A percentile compares a stretch with the other conserved stretches of the same genome.
Conservation (phyloP, 2,113 vertebrate genomes). For the Bolborhynchus lineola region DNA sequence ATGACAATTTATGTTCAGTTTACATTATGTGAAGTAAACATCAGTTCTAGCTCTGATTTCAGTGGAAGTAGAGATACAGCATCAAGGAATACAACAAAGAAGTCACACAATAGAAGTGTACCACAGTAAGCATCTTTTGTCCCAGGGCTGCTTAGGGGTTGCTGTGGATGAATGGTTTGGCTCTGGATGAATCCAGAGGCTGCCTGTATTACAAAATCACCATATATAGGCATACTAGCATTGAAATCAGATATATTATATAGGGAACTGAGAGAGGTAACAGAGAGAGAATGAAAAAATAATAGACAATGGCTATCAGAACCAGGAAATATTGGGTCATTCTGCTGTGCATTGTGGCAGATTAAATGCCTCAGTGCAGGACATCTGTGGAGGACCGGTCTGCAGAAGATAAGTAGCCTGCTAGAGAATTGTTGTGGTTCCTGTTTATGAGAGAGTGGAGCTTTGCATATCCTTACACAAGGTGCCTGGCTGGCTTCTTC, state of each 20-base stretch:
- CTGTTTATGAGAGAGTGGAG: neutral
- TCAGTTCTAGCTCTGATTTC: neutral
- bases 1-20: neutral
- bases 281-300: neutral
- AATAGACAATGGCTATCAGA: neutral
- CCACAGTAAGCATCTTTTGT: neutral
- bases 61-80: neutral
- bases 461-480: neutral
- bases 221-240: neutral
- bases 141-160: neutral
- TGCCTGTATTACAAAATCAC: neutral
- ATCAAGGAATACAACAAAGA: neutral
- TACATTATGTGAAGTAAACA: neutral
- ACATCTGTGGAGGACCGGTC: neutral
- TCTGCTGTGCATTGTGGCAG: neutral
- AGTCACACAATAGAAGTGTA: neutral
- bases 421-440: neutral
- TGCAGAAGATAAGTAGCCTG: neutral
- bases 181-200: neutral
- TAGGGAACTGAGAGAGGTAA: neutral
- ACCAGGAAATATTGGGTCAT: neutral
- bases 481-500: neutral
- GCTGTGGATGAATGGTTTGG: neutral
- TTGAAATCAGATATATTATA: neutral
- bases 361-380: neutral